Evolutionary conservation across 2,797 vertebrate species (phyloP).

Genomic region (Limnodromus scolopaceus): DNA sequence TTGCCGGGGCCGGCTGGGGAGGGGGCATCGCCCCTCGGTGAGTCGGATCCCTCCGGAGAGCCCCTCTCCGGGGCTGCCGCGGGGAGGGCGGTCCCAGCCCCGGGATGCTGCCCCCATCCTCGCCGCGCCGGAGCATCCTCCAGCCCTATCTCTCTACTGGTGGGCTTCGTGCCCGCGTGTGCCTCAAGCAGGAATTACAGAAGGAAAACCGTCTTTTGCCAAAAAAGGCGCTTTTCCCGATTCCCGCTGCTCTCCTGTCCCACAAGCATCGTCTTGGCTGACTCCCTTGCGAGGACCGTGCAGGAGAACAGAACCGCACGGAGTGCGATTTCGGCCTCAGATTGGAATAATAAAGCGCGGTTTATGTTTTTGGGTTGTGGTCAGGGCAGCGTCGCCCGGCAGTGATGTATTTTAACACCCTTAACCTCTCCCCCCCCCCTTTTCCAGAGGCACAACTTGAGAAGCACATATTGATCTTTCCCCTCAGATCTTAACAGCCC

Average conservation of each 20-base stretch:
- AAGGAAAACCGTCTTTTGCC: neutral
- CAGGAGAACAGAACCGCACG: neutral
- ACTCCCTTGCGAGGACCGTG: neutral
- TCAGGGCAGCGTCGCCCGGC: constrained; percentile 19
- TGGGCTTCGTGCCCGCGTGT: accelerated
- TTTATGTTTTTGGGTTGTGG: constrained; percentile 9
- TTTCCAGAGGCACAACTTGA: constrained; percentile 65
- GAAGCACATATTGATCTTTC: constrained; percentile 75
- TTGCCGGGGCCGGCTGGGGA: constrained; percentile 71
- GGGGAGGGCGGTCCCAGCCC: neutral
- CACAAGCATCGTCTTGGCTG: accelerated
- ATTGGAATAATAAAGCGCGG: neutral
- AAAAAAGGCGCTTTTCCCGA: accelerated
- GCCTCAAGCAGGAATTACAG: neutral
- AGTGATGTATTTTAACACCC: constrained; percentile 23
- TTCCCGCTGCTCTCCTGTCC: neutral
- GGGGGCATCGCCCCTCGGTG: neutral
- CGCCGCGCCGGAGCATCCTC: neutral
- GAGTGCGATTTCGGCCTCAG: neutral
- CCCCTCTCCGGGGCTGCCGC: neutral
- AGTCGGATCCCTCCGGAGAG: neutral
- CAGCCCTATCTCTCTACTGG: accelerated
- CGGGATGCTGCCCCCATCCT: neutral
- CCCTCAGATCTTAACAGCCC: constrained; percentile 77
- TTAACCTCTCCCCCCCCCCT: neutral